These are phyloP conservation scores for Aleiodes sp. DNA, from an alignment of 1,140 invertebrate species.

Conservation along the genomic window DNA sequence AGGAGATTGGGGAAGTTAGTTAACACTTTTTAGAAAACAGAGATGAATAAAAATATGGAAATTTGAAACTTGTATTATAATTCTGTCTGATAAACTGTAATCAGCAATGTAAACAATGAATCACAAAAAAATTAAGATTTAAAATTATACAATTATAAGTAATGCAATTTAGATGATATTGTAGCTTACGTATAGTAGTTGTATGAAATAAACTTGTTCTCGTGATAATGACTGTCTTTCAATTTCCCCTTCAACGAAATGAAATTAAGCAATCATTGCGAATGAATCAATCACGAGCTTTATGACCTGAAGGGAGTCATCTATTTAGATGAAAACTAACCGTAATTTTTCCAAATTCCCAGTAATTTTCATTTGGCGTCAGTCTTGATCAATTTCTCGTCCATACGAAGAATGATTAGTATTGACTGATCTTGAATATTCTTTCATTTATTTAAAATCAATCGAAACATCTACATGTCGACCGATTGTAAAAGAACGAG, in stretches of 20 bases:
- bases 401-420: no score
- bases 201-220: constrained; percentile 65
- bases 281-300: no score
- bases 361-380: no score
- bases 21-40: not conserved
- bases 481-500: no score
- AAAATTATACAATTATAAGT: constrained; percentile 24
- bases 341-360: no score
- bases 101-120: constrained; percentile 23
- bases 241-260: not conserved
- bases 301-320: no score
- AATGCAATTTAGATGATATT: constrained; percentile 28
- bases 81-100: constrained; percentile 12
- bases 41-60: constrained; percentile 8
- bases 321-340: no score
- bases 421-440: no score
- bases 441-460: no score
- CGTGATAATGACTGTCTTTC: constrained; percentile 46
- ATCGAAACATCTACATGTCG: no score
- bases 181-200: constrained; percentile 52
- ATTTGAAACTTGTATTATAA: constrained; percentile 12
- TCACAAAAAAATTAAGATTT: constrained; percentile 17
- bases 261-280: no score
- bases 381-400: no score
- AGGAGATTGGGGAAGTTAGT: not conserved